Percentiles rank a stretch among this genome's conserved stretches.
Conservation (phyloP, 2,113 vertebrate genomes). For the Serilophus lunatus region DNA sequence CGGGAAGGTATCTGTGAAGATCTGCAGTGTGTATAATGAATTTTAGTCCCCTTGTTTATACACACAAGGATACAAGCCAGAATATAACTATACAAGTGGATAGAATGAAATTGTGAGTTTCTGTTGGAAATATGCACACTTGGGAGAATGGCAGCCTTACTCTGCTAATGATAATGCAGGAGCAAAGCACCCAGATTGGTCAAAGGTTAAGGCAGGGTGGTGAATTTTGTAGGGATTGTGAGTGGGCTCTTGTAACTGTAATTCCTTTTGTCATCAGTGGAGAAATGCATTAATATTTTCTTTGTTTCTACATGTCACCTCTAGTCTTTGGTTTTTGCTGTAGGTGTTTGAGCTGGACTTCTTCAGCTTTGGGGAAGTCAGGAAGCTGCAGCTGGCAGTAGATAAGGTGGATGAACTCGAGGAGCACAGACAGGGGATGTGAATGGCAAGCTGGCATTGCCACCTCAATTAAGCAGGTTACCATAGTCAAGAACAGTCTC, state of each 20-base stretch:
- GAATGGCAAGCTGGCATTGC: background rate
- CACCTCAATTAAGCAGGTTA: background rate
- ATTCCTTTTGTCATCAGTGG: background rate
- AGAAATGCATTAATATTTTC: background rate
- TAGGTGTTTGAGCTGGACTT: background rate
- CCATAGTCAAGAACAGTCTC: background rate
- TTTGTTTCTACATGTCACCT: background rate
- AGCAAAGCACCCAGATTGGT: background rate
- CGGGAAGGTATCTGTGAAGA: background rate
- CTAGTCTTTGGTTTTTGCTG: background rate
- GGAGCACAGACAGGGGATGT: background rate
- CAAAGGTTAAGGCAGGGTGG: background rate
- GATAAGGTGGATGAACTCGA: background rate
- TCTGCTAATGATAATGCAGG: background rate
- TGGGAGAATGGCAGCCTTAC: background rate
- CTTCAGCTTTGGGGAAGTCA: background rate
- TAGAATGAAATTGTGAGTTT: background rate
- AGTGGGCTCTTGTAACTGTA: background rate
- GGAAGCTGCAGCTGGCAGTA: background rate
- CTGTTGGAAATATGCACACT: accelerated
- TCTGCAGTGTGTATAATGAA: background rate
- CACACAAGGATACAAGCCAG: background rate
- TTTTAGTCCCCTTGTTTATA: background rate
- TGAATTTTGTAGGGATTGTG: background rate
- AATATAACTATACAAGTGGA: background rate